These are phyloP conservation scores for Xyrichtys novacula DNA, from an alignment of 2,797 vertebrate species.

Conservation along the genomic window DNA sequence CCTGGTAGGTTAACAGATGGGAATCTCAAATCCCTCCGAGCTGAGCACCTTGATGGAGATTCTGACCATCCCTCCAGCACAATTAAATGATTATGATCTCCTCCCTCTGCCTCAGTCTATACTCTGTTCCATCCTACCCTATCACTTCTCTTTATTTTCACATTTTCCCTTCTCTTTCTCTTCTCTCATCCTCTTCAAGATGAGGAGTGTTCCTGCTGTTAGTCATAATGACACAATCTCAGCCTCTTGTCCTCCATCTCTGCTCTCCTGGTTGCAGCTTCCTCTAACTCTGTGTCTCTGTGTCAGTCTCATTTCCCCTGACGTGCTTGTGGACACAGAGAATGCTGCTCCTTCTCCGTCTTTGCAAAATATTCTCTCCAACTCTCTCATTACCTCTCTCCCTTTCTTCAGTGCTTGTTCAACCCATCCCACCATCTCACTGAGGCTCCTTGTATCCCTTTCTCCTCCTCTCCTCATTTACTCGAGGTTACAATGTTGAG, in stretches of 20 bases:
- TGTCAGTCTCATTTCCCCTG: constrained; percentile 73
- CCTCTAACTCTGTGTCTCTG: constrained; percentile 50
- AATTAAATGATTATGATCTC: constrained; percentile 88
- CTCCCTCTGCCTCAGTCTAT: constrained; percentile 59
- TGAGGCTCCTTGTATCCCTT: constrained; percentile 54
- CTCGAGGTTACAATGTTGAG: constrained; percentile 75
- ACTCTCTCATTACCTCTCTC: constrained; percentile 60
- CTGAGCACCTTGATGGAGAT: constrained; percentile 69
- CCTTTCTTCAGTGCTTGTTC: constrained; percentile 51
- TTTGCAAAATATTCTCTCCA: constrained; percentile 58
- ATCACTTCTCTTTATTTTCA: constrained; percentile 40
- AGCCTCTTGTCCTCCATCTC: constrained; percentile 67
- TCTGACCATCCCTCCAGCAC: constrained; percentile 77
- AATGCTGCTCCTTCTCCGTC: constrained; percentile 44
- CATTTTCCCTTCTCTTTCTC: constrained; percentile 46
- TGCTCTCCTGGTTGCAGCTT: constrained; percentile 57
- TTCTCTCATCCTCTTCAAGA: constrained; percentile 67
- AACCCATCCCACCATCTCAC: constrained; percentile 50
- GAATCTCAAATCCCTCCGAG: constrained; percentile 62
- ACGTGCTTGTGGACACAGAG: constrained; percentile 52
- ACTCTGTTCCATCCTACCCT: constrained; percentile 50
- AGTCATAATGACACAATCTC: constrained; percentile 84
- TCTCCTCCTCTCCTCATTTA: constrained; percentile 74
- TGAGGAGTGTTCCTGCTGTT: constrained; percentile 72
- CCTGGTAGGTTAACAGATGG: constrained; percentile 53